Base-by-base conservation (phyloP, 2,888 invertebrate species). In the Anoncus sp. region DNA sequence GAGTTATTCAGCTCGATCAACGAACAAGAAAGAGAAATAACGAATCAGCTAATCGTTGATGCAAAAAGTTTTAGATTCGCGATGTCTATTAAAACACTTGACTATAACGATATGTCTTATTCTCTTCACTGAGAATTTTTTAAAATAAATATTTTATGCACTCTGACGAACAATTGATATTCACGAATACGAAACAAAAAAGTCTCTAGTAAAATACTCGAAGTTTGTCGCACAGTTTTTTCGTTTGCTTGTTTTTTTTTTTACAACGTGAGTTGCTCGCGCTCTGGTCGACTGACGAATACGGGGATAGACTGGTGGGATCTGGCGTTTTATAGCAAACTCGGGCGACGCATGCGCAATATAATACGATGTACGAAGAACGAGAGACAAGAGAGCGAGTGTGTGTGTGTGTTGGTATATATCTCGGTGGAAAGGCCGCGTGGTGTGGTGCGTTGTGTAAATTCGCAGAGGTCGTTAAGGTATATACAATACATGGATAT, bases 241-340 rank as follows among this genome's bases (percentile, higher is more conserved):
- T 9, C 14, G 47, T 57, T 55, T 31, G 2, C 3, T 43, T 60
- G n/a, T 10, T 24, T 20, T 65, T 12, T 22, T 12, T 1, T 4
- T 18, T 57, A 57, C 57, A 59, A 51, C 53, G 66, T 55, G 14
- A 10, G 40, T 49, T 69, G 40, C 53, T 60, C 59, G 4, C 55
- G 65, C 40, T 70, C 66, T 35, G 53, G 43, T 57, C 55, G 27
- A 43, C 51, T 43, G 66, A 31, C 67, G 67, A 67, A 70, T 78
- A 62, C 75, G 67, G 45, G 49, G 22, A n/a, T 7, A 20, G 43
- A 27, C 22, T 40, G 62, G 62, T 63, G 78, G 62, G 55, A 67
- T 43, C 55, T 71, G 67, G n/a, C 49, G 38, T 71, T 78, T 75
- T 78, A 78, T 78, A 78, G 57, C 27, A 35, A 18, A n/a, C 55